A percentile compares a stretch with the other conserved stretches of the same genome.
phyloP scores from a whole-genome alignment of 2,113 vertebrate species.

The Hippocampus mohnikei region DNA sequence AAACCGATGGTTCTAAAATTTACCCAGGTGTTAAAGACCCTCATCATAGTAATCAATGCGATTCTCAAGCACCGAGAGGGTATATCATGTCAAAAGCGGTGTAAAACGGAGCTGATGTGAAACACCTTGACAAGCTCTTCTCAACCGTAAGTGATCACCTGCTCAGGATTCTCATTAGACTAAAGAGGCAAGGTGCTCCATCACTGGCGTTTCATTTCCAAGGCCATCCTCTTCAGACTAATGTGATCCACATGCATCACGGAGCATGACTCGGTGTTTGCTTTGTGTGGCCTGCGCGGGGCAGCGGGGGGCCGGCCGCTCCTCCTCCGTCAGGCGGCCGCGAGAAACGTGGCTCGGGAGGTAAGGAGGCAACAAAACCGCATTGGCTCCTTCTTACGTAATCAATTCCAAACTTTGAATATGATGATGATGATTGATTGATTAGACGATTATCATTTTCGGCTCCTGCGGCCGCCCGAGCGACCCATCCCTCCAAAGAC shows the following conservation, averaged over 20 bases:
- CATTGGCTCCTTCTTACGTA: too few relatives aligned
- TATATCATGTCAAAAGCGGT: constrained; percentile 28
- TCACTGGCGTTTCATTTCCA: constrained; percentile 52
- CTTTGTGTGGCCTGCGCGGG: constrained; percentile 22
- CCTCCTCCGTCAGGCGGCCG: constrained; percentile 20
- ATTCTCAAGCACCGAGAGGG: constrained; percentile 8
- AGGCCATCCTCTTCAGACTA: constrained; percentile 24
- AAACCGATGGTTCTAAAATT: background rate
- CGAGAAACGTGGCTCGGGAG: background rate
- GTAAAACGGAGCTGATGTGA: constrained; percentile 16
- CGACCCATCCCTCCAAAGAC: too few relatives aligned
- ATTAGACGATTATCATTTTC: too few relatives aligned
- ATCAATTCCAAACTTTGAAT: too few relatives aligned
- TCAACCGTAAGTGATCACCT: constrained; percentile 51
- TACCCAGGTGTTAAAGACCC: constrained; percentile 1
- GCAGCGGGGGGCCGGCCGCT: constrained; percentile 16
- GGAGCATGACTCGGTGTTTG: constrained; percentile 38
- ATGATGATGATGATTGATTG: too few relatives aligned
- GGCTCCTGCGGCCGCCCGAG: too few relatives aligned
- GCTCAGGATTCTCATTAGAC: constrained; percentile 56
- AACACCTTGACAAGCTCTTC: constrained; percentile 26
- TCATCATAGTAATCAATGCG: constrained; percentile 17
- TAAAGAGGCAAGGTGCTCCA: constrained; percentile 56
- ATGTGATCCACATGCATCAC: constrained; percentile 19
- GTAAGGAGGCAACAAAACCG: background rate